Evolutionary conservation across 1,140 invertebrate genomes (phyloP), one percentile per base, ranked within the genome.

Genomic region (Trichonephila inaurata): DNA sequence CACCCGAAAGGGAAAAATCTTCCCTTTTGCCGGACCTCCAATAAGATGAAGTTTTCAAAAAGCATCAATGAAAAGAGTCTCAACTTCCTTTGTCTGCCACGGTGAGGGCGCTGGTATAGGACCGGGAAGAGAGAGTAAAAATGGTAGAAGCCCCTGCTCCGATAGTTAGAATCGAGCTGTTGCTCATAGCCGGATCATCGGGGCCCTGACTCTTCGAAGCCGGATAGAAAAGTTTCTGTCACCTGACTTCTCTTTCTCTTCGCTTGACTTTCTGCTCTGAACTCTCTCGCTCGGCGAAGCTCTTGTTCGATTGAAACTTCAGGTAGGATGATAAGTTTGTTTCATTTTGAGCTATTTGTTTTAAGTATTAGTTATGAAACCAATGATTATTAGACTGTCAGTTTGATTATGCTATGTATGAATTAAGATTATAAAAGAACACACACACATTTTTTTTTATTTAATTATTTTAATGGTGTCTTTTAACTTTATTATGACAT

Each of bases 151-250:
- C 69, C 14, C 24, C 28, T 72, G n/a, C n/a, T 24, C 28, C 69
- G n/a, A 28, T 72, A 72, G 69, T 72, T 72, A 72, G 69, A 14
- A 72, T 72, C n/a, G 69, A 72, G 69, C 69, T 72, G 69, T 72
- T 72, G 69, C 69, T 72, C 69, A 28, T 28, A 24, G 10, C 69
- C 69, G 69, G 69, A 72, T 33, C n/a, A 33, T 16, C 24, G 66
- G 69, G 12, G 1, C n/a, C 69, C 69, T 72, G 28, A 72, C 14
- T 72, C 69, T n/a, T 72, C 69, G 69, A 72, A 10, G 69, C 69
- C 69, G 69, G 69, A 72, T 72, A 72, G 69, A 14, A 72, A 72
- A 72, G n/a, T 33, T 72, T 72, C 24, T 72, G 69, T 72, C 69
- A 28, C 14, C 69, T 72, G 24, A 14, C 69, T 28, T 72, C 24